These are phyloP conservation scores for Phaetusa simplex DNA, from an alignment of 2,113 vertebrate species.

Conservation along the genomic window DNA sequence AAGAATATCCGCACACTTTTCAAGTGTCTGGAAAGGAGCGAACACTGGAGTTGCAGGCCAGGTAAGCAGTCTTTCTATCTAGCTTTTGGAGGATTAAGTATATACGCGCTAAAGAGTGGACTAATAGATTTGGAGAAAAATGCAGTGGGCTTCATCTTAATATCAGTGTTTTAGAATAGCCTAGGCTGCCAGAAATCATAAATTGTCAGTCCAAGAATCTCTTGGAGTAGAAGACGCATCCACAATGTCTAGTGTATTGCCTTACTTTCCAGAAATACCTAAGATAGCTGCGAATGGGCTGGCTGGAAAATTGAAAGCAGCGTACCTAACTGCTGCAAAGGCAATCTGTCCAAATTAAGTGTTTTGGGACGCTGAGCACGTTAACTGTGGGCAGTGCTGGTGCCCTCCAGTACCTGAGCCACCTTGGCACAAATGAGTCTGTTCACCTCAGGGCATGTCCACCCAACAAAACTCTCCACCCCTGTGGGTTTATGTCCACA, in stretches of 20 bases:
- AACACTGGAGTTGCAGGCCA: slow-evolving; percentile 93
- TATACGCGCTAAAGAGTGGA: not conserved
- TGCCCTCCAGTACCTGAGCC: not conserved
- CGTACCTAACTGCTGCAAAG: not conserved
- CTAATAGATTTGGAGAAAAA: not conserved
- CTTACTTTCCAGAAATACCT: not conserved
- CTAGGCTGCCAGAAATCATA: not conserved
- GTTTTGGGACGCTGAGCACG: not conserved
- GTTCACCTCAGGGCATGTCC: not conserved
- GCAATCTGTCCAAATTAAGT: not conserved
- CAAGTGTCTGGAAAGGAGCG: slow-evolving; percentile 97
- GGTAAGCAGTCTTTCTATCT: slow-evolving; percentile 67
- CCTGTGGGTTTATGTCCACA: not conserved
- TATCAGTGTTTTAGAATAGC: not conserved
- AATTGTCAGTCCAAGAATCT: not conserved
- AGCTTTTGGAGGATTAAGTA: not conserved
- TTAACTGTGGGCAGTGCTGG: not conserved
- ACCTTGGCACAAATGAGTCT: not conserved
- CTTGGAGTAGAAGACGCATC: not conserved
- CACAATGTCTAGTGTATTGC: not conserved
- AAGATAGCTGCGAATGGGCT: not conserved
- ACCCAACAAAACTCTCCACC: not conserved
- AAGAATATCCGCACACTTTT: slow-evolving; percentile 96
- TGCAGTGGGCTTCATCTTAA: not conserved
- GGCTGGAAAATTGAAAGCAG: not conserved